These are phyloP conservation scores for Platysteira castanea DNA, from an alignment of 2,113 vertebrate species.

Conservation along the genomic window DNA sequence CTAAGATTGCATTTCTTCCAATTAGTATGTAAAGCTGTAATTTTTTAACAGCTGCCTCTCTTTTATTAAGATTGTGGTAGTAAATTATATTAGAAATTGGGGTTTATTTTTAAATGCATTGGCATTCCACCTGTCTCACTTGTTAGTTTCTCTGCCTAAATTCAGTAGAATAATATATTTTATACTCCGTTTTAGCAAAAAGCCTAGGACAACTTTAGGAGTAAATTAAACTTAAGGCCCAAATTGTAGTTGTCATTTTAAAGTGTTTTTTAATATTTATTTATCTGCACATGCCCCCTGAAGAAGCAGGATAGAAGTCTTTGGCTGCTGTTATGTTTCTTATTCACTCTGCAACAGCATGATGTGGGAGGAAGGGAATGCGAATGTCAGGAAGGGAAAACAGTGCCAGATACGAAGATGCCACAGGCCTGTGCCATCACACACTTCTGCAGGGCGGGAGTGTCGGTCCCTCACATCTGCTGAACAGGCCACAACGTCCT, in stretches of 20 bases:
- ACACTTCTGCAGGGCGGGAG: neutral
- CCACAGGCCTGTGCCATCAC: neutral
- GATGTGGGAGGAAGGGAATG: neutral
- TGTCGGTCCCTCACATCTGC: neutral
- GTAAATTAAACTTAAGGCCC: neutral
- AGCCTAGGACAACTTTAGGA: neutral
- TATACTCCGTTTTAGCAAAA: neutral
- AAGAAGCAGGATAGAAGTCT: neutral
- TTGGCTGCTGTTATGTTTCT: neutral
- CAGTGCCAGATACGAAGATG: neutral
- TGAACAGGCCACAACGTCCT: neutral
- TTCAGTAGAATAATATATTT: neutral
- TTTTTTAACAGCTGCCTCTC: constrained; percentile 40
- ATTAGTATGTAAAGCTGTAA: constrained; percentile 18
- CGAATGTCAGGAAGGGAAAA: neutral
- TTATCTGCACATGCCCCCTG: neutral
- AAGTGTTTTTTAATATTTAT: neutral
- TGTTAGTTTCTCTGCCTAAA: neutral
- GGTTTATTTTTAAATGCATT: constrained; percentile 20
- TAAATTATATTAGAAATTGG: constrained; percentile 44
- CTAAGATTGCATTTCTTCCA: constrained; percentile 42
- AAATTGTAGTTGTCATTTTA: neutral
- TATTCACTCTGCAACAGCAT: neutral
- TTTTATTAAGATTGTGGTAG: neutral
- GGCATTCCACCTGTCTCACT: neutral